A percentile compares a stretch with the other conserved stretches of the same genome.
Evolutionary conservation across 2,797 vertebrate genomes (phyloP).

Genomic region (Chrysocyon brachyurus): DNA sequence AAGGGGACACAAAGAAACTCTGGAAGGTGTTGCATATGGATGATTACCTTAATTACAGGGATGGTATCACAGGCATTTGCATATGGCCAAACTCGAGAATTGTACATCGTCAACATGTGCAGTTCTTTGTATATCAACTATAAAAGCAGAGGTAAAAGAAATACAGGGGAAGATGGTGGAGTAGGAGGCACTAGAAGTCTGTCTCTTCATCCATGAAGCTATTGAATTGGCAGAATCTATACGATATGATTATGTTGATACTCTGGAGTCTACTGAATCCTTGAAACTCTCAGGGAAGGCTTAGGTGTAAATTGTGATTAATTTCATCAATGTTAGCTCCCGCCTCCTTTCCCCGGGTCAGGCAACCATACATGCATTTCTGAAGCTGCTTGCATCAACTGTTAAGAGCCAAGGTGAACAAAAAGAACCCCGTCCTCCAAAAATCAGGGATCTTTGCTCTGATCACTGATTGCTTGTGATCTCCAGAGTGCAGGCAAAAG

Average conservation of each 20-base stretch:
- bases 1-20: not conserved
- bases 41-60: not conserved
- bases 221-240: not conserved
- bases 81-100: not conserved
- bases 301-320: not conserved
- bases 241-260: not conserved
- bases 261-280: not conserved
- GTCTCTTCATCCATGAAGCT: not conserved
- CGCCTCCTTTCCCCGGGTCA: not conserved
- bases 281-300: not conserved
- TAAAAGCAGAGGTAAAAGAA: not conserved
- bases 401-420: not conserved
- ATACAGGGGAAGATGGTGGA: not conserved
- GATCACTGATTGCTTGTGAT: not conserved
- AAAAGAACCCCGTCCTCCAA: not conserved
- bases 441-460: not conserved
- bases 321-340: not conserved
- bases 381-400: not conserved
- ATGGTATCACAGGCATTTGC: not conserved
- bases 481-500: not conserved
- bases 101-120: not conserved
- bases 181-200: not conserved
- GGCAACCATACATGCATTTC: not conserved
- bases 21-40: not conserved
- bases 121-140: not conserved